Evolutionary conservation across 2,113 vertebrate species (phyloP), one percentile per base, ranked within the genome.

Genomic region (Malurus alboscapulatus): DNA sequence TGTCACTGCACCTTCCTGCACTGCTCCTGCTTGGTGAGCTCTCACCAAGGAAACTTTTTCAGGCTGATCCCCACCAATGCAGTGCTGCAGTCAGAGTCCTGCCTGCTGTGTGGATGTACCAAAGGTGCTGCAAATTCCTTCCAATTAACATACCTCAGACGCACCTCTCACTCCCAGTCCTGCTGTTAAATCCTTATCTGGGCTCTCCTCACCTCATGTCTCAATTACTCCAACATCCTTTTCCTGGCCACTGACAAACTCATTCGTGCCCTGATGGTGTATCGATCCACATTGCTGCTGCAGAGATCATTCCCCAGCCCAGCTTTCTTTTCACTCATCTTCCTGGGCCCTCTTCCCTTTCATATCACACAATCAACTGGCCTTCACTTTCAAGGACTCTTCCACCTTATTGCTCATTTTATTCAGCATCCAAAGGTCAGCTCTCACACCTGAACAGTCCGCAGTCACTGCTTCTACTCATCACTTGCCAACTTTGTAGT

Each of bases 141-240:
- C 50, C 25, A 40, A 82, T 91, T 90, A 94, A 61, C 29, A 34
- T 50, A 77, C 61, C 81, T 65, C 42, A 50, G 53, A 50, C 0
- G 0, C 21, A 42, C 25, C 22, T 59, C 74, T 89, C 62, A 24
- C 50, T 87, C 58, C 38, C 82, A 91, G 54, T 7, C 71, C 29
- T 29, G 71, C 58, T 91, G 82, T 62, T 83, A 79, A 50, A 87
- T 79, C 69, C 94, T 95, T 95, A 94, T 93, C 92, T 79, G 32
- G 81, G 61, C 67, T 87, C 58, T 85, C 78, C 90, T 94, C 82
- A 1, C 50, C 42, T 76, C 90, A 68, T 73, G 84, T 95, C 93
- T 96, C 93, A 94, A 95, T 96, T 96, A 94, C 87, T 85, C 61
- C 62, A 89, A 87, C 90, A 91, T 76, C 62, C 45, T 95, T 85